A percentile compares a stretch with the other conserved stretches of the same genome.
Conservation (phyloP, 2,888 invertebrate species). For the Papilio gigon region DNA sequence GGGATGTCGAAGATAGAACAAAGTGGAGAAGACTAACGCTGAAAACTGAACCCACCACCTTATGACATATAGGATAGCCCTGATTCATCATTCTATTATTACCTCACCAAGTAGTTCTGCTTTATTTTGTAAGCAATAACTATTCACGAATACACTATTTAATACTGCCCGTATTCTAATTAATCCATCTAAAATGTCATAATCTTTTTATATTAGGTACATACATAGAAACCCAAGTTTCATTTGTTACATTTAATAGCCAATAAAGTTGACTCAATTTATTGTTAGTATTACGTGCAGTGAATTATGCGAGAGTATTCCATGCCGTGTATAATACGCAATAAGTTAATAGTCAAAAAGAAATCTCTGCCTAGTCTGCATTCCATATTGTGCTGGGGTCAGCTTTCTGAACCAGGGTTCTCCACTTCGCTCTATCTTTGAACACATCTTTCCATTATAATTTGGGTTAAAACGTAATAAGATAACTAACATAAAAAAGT, state of each 20-base stretch:
- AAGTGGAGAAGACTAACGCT: no score
- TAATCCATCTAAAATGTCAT: not conserved
- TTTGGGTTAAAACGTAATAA: no score
- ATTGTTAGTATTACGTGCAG: constrained; percentile 74
- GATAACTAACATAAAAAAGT: constrained; percentile 4
- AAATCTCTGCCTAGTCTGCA: constrained; percentile 51
- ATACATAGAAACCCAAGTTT: constrained; percentile 56
- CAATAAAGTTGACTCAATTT: constrained; percentile 77
- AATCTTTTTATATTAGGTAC: constrained; percentile 37
- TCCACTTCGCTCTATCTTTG: no score
- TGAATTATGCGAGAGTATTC: constrained; percentile 70
- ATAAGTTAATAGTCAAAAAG: constrained; percentile 76
- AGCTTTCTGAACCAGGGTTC: no score
- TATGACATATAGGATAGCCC: no score
- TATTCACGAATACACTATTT: not conserved
- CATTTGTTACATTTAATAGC: constrained; percentile 80
- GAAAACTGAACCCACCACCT: no score
- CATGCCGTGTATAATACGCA: constrained; percentile 55
- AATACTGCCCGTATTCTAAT: not conserved
- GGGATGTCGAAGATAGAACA: no score
- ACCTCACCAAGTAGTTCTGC: no score
- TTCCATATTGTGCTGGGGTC: no score
- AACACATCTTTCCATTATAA: no score
- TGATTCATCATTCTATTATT: no score
- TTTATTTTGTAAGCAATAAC: not conserved